A percentile compares a stretch with the other conserved stretches of the same genome.
phyloP scores from a whole-genome alignment of 2,797 vertebrate species.

The Hylomyscus alleni region DNA sequence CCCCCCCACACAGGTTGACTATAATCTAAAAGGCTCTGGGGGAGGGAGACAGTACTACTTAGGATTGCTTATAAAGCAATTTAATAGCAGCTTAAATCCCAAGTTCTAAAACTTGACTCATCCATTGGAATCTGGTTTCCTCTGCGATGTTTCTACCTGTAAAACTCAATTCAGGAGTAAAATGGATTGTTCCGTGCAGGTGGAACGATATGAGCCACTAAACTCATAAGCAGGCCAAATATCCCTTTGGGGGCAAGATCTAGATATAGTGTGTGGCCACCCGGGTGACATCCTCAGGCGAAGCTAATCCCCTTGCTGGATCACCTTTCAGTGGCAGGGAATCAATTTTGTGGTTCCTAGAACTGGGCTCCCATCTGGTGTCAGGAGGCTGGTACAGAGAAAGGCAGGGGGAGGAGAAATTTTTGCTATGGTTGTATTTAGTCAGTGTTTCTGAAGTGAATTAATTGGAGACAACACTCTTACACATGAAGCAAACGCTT shows the following conservation, averaged over 20 bases:
- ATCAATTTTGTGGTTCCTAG: conserved; percentile 6
- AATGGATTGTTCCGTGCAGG: neutral
- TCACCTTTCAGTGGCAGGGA: conserved; percentile 44
- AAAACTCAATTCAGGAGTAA: conserved; percentile 43
- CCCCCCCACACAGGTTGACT: neutral
- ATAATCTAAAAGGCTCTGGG: conserved; percentile 34
- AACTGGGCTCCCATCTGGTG: neutral
- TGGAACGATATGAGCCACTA: neutral
- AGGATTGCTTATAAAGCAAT: conserved; percentile 11
- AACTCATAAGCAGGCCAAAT: conserved; percentile 11
- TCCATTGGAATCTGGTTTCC: conserved; percentile 37
- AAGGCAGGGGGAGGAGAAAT: neutral
- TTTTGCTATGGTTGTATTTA: neutral
- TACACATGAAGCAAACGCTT: neutral
- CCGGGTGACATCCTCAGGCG: neutral
- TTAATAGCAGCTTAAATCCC: conserved; percentile 4
- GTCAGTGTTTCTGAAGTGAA: conserved; percentile 33
- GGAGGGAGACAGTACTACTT: neutral
- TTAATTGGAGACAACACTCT: conserved; percentile 27
- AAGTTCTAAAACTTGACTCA: conserved; percentile 35
- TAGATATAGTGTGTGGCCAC: neutral
- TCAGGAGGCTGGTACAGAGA: neutral
- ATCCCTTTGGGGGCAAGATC: neutral
- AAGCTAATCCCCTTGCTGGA: conserved; percentile 11
- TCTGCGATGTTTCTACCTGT: conserved; percentile 27